Evolutionary conservation across 2,888 invertebrate species (phyloP).

Genomic region (Drosophila quinaria): DNA sequence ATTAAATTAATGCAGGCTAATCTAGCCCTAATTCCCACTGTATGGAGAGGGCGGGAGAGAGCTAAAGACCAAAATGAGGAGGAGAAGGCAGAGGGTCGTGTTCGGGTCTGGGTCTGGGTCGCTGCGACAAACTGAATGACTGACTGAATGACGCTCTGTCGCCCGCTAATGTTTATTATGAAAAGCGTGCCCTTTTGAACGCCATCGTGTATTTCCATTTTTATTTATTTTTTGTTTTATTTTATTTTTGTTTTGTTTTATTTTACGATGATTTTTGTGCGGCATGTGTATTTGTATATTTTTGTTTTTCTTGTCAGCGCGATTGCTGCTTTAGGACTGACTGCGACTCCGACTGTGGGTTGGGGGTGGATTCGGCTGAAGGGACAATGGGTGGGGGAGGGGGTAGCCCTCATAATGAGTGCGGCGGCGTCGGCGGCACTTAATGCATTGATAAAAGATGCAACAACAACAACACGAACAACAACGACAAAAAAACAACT

Average conservation of each 20-base stretch:
- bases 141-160: constrained; percentile 32
- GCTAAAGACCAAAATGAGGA: neutral
- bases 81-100: constrained; percentile 17
- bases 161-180: constrained; percentile 78
- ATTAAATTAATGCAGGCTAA: neutral
- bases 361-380: constrained; percentile 1
- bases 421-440: constrained; percentile 50
- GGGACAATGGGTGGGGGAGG: neutral
- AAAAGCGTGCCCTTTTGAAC: constrained; percentile 81
- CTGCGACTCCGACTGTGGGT: neutral
- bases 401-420: constrained; percentile 73
- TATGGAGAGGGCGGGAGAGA: neutral
- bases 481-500: constrained; percentile 35
- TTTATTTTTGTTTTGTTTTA: constrained; percentile 9
- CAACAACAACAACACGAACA: constrained; percentile 63
- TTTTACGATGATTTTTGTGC: constrained; percentile 54
- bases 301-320: constrained; percentile 54
- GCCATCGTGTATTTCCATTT: constrained; percentile 71
- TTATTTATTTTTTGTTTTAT: constrained; percentile 53
- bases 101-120: constrained; percentile 21
- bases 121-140: constrained; percentile 28
- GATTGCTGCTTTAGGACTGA: constrained; percentile 5
- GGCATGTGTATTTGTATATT: constrained; percentile 50
- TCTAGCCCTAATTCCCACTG: neutral
- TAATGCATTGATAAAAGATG: constrained; percentile 79